Evolutionary conservation across 2,113 vertebrate species (phyloP).

Genomic region (Paralichthys olivaceus): DNA sequence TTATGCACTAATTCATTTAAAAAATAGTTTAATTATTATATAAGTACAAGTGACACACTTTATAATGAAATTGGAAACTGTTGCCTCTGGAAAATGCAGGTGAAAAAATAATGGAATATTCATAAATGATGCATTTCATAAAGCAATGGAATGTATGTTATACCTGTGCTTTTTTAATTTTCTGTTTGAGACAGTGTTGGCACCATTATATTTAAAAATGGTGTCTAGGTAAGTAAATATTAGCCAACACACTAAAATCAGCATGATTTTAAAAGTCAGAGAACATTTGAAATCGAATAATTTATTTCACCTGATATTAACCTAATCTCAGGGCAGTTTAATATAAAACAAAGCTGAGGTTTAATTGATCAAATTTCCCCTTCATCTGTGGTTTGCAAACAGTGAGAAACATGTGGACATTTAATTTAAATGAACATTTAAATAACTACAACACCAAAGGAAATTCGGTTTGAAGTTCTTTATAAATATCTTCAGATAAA

Average conservation of each 20-base stretch:
- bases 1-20: background rate
- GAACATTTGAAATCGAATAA: background rate
- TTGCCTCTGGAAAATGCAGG: background rate
- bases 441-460: conserved; percentile 57
- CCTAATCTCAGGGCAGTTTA: background rate
- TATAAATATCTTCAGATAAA: conserved; percentile 82
- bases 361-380: background rate
- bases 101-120: background rate
- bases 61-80: background rate
- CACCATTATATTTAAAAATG: background rate
- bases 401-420: background rate
- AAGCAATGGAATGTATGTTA: background rate
- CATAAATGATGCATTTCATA: conserved; percentile 3
- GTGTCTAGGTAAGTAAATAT: background rate
- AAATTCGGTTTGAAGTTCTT: conserved; percentile 69
- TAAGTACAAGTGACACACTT: background rate
- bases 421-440: background rate
- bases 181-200: background rate
- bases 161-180: background rate
- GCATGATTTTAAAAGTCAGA: too few relatives aligned
- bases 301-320: background rate
- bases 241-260: background rate
- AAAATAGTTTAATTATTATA: background rate
- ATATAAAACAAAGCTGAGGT: background rate
- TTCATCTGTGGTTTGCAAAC: background rate